Evolutionary conservation across 2,888 invertebrate genomes (phyloP), one percentile per base, ranked within the genome.

Genomic region (Agrotis exclamationis): DNA sequence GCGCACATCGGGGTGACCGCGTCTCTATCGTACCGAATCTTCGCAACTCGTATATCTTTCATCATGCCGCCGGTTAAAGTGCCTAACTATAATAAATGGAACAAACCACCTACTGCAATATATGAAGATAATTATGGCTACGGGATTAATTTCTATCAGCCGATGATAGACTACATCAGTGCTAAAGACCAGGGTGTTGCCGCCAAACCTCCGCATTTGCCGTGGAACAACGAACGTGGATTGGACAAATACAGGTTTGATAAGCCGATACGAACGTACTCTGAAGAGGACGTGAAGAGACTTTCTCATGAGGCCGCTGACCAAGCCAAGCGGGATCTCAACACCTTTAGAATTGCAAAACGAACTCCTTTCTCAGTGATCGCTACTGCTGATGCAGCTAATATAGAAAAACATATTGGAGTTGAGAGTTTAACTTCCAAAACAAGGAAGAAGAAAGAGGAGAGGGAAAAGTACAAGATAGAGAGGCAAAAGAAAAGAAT

Each of bases 111-210:
- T 65, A 97, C 97, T 24, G 92, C 97, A 69, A 97, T 97, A 72
- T 98, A 98, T 95, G 97, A 98, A 89, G 97, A 97, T 92, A 98
- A 98, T 94, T 98, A 98, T 94, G 98, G 98, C 83, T 98, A 97
- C 92, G 98, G 98, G 64, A 98, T 98, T 88, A 98, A 98, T 94
- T 98, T 97, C 93, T 98, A 98, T 94, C 98, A 98, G 92, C 98
- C 98, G 62, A 98, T 98, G 98, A 97, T 98, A 88, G 98, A 98
- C 93, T 98, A 98, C 89, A 97, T 98, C 85, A 97, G 97, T 89
- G 97, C 97, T 57, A 98, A 97, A 94, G 97, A 97, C 83, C 95
- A 93, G 66, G 96, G 96, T 66, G 84, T 91, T 22, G 71, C 88
- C 22, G 85, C 90, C 1, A 93, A 93, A 62, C 96, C 96, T 48